Evolutionary conservation across 2,797 vertebrate species (phyloP).

Genomic region (Hydrocynus forskahlii): DNA sequence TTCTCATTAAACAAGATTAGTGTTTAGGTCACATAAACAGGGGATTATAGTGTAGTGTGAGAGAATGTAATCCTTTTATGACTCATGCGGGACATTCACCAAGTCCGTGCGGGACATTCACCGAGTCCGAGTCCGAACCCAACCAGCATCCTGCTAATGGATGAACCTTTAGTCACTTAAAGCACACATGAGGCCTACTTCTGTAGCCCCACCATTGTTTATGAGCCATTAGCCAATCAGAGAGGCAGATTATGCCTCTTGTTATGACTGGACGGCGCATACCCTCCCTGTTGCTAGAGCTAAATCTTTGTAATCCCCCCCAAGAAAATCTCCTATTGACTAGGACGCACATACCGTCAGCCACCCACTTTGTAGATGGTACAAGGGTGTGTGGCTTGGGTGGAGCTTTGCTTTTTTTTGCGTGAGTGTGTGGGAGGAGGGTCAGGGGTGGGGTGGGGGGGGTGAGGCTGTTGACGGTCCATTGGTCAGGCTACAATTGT

Average conservation of each 20-base stretch:
- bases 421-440: conserved; percentile 3
- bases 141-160: neutral
- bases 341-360: conserved; percentile 8
- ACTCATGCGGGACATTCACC: conserved; percentile 1
- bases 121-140: neutral
- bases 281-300: conserved; percentile 18
- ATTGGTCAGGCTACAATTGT: conserved; percentile 29
- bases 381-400: neutral
- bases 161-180: neutral
- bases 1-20: neutral
- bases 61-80: neutral
- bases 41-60: neutral
- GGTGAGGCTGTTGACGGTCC: conserved; percentile 1
- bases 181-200: neutral
- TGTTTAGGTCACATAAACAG: neutral
- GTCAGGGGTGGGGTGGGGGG: neutral
- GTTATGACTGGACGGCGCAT: conserved; percentile 38
- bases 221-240: conserved; percentile 43
- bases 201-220: conserved; percentile 27
- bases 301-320: conserved; percentile 50
- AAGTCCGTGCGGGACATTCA: neutral
- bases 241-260: conserved; percentile 40
- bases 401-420: neutral
- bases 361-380: conserved; percentile 8
- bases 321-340: conserved; percentile 51